phyloP scores from a whole-genome alignment of 1,140 invertebrate genomes.

The Lanistes nyassanus region DNA sequence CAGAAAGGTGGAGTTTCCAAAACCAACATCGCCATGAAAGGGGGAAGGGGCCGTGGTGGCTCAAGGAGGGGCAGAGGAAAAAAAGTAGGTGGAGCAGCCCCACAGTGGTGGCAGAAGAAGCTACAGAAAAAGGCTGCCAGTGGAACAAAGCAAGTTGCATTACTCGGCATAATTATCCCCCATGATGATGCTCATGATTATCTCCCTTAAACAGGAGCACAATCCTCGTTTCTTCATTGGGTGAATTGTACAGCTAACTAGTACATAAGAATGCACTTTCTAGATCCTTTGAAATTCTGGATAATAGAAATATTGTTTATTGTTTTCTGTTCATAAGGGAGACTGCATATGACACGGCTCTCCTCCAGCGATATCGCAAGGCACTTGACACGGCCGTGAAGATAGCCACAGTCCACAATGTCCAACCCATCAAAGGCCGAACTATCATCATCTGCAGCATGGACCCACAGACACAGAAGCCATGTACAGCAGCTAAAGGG shows the following conservation, averaged over 20 bases:
- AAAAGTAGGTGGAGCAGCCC: conserved; percentile 21
- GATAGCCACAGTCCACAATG: conserved; percentile 67
- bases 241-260: too few relatives aligned
- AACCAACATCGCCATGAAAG: not conserved
- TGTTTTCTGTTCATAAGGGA: conserved; percentile 41
- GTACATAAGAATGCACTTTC: not conserved
- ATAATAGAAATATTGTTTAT: not conserved
- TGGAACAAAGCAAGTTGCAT: conserved; percentile 36
- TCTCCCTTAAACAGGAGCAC: too few relatives aligned
- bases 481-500: conserved; percentile 60
- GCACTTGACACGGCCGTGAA: conserved; percentile 67
- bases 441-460: conserved; percentile 65
- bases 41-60: not conserved
- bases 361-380: conserved; percentile 62
- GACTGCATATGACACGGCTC: conserved; percentile 49
- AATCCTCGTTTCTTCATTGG: too few relatives aligned
- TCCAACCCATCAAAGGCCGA: conserved; percentile 65
- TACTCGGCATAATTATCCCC: not conserved
- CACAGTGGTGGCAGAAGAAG: conserved; percentile 56
- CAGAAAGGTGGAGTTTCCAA: not conserved
- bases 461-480: conserved; percentile 41
- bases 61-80: conserved; percentile 15
- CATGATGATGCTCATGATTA: too few relatives aligned
- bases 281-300: not conserved
- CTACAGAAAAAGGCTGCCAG: conserved; percentile 65